These are phyloP conservation scores for Ormyrus labotus DNA, from an alignment of 2,888 invertebrate species.

Conservation along the genomic window DNA sequence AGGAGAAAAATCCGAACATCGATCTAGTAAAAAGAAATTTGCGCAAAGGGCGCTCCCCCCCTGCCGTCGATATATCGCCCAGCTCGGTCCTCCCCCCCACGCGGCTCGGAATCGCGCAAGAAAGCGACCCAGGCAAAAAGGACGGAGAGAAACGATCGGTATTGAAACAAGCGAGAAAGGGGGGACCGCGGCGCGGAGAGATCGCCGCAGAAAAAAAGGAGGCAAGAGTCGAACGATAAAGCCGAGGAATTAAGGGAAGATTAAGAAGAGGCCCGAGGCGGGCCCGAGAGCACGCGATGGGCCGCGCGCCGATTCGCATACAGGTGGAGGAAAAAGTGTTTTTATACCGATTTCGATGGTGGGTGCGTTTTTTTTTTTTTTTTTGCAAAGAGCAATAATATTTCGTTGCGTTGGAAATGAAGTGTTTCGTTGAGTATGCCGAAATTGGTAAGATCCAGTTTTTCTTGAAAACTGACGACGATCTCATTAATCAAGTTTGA, in stretches of 20 bases:
- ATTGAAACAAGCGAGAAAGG: slow-evolving; percentile 40
- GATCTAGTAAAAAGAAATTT: slow-evolving; percentile 46
- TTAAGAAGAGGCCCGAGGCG: slow-evolving; percentile 64
- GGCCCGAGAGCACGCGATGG: slow-evolving; percentile 38
- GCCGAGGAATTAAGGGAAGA: slow-evolving; percentile 71
- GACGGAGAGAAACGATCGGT: slow-evolving; percentile 29
- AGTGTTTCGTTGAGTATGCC: no score
- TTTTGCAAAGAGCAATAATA: no score
- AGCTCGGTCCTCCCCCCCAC: neutral
- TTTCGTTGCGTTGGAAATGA: no score
- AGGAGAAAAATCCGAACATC: slow-evolving; percentile 43
- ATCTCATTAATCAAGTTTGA: no score
- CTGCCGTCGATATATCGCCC: neutral
- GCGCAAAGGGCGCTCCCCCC: neutral
- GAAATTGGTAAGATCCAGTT: no score
- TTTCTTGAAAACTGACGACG: no score
- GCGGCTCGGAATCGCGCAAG: slow-evolving; percentile 1
- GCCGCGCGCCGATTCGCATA: neutral
- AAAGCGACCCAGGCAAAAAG: neutral
- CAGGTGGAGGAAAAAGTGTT: neutral
- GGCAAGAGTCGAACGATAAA: slow-evolving; percentile 59
- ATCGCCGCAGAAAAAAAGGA: slow-evolving; percentile 21
- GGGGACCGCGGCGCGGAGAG: neutral
- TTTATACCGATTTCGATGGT: no score
- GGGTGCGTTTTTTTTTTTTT: no score